These are phyloP conservation scores for Acrocephalus arundinaceus DNA, from an alignment of 2,113 vertebrate species.

Conservation along the genomic window DNA sequence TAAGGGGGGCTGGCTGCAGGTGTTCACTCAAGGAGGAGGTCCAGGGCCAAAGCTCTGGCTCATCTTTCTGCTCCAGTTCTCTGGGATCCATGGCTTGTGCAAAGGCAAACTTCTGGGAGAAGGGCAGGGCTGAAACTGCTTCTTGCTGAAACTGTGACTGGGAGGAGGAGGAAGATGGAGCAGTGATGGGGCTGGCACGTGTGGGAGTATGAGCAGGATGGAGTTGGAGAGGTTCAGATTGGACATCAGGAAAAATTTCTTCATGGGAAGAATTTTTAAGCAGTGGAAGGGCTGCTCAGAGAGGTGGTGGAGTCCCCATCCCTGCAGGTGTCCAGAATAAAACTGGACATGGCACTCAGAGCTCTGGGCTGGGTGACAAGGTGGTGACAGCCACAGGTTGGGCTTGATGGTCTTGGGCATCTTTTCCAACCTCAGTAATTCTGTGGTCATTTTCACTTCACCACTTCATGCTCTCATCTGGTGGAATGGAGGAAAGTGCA, in stretches of 20 bases:
- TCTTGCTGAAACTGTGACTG: neutral
- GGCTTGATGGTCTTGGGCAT: rapidly evolving
- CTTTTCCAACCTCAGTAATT: neutral
- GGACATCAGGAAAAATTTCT: neutral
- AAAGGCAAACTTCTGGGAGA: neutral
- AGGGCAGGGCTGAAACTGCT: neutral
- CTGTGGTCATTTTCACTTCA: neutral
- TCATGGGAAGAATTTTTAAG: neutral
- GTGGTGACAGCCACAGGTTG: neutral
- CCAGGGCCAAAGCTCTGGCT: neutral
- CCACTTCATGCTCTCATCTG: neutral
- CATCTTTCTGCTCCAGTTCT: neutral
- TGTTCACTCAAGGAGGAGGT: neutral
- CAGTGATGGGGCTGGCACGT: rapidly evolving
- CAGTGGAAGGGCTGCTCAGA: neutral
- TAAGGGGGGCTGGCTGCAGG: neutral
- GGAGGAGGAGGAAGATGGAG: neutral
- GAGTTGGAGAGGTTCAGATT: neutral
- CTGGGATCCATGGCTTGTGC: neutral
- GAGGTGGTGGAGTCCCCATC: neutral
- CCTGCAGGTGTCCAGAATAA: neutral
- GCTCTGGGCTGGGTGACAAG: neutral
- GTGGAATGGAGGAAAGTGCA: neutral
- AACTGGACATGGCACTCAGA: neutral
- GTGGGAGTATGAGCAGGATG: neutral